phyloP scores from a whole-genome alignment of 2,888 invertebrate genomes.

The Helicoverpa assulta region DNA sequence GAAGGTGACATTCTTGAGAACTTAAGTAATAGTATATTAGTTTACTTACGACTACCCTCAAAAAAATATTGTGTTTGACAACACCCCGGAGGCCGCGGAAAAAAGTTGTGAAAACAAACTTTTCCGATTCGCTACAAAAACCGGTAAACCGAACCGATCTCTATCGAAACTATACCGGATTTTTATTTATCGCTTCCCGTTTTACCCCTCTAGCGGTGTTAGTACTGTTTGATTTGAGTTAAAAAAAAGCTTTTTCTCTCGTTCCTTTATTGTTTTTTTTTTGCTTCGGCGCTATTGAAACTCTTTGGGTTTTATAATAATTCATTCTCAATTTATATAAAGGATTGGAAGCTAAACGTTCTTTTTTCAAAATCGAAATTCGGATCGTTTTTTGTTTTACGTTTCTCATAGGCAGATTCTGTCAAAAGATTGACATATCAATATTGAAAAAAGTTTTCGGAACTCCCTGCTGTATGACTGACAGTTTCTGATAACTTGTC shows the following conservation, averaged over 20 bases:
- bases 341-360: background rate
- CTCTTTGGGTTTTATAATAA: conserved; percentile 15
- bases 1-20: conserved; percentile 50
- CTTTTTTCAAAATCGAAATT: background rate
- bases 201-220: conserved; percentile 35
- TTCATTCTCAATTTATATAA: conserved; percentile 17
- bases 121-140: conserved; percentile 62
- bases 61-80: conserved; percentile 56
- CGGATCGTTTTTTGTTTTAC: background rate
- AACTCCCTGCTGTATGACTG: background rate
- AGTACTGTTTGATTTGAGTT: conserved; percentile 43
- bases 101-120: conserved; percentile 59
- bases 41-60: conserved; percentile 40
- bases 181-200: conserved; percentile 61
- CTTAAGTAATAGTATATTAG: conserved; percentile 40
- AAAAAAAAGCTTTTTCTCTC: conserved; percentile 28
- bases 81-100: conserved; percentile 55
- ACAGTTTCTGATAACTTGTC: conserved; percentile 22
- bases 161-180: conserved; percentile 51
- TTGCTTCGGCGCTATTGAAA: conserved; percentile 8
- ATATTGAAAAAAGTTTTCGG: conserved; percentile 8
- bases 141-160: conserved; percentile 59
- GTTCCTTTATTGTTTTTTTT: conserved; percentile 9
- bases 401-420: conserved; percentile 9
- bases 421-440: conserved; percentile 4